Evolutionary conservation across 2,113 vertebrate genomes (phyloP).

Genomic region (Neodon shergylaensis): DNA sequence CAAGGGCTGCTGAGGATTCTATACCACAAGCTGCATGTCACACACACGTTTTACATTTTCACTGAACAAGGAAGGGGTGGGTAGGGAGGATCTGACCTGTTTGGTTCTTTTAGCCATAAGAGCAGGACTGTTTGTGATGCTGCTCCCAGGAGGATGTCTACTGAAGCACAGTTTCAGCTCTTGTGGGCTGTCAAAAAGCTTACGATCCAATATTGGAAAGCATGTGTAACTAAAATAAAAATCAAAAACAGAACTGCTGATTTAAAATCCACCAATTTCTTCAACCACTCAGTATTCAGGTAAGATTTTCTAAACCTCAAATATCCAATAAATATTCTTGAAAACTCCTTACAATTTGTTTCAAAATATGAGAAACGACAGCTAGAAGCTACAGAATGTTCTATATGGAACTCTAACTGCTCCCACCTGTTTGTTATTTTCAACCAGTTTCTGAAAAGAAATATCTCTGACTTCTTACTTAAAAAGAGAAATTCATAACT

Average conservation of each 20-base stretch:
- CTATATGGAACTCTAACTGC: slow-evolving; percentile 6
- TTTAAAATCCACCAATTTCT: slow-evolving; percentile 68
- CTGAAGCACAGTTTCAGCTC: slow-evolving; percentile 90
- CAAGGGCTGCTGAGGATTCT: neutral
- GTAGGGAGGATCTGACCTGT: slow-evolving; percentile 88
- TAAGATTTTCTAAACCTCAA: slow-evolving; percentile 58
- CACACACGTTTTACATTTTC: slow-evolving; percentile 64
- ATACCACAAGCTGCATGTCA: slow-evolving; percentile 28
- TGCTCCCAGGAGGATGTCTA: slow-evolving; percentile 88
- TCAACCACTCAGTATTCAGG: slow-evolving; percentile 50
- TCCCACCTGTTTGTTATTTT: slow-evolving; percentile 37
- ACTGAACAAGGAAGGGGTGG: slow-evolving; percentile 48
- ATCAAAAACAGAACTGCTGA: slow-evolving; percentile 66
- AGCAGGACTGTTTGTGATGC: slow-evolving; percentile 93
- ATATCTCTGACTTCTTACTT: slow-evolving; percentile 36
- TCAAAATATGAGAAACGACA: neutral
- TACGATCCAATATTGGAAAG: slow-evolving; percentile 92
- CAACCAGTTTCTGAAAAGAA: slow-evolving; percentile 19
- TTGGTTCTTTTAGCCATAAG: slow-evolving; percentile 98
- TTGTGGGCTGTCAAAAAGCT: slow-evolving; percentile 94
- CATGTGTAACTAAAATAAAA: slow-evolving; percentile 90
- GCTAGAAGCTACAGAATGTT: neutral
- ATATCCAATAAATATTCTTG: slow-evolving; percentile 21
- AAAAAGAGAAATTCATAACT: slow-evolving; percentile 37
- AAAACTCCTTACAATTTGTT: slow-evolving; percentile 3